Base-by-base conservation (phyloP, 2,113 vertebrate species). In the Upupa epops region DNA sequence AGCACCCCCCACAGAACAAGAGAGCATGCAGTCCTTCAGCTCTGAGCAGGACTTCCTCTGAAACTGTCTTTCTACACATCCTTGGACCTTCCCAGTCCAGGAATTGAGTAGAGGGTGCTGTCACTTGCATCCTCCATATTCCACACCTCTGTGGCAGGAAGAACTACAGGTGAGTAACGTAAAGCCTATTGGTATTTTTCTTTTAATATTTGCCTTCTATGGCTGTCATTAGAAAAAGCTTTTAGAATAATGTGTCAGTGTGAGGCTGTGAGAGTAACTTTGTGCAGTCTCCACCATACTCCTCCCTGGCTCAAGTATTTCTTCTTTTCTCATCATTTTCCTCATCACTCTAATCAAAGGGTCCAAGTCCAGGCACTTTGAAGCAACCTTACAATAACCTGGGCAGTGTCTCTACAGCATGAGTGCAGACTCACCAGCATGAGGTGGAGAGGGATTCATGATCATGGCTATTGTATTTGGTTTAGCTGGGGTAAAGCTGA, bases 1-100 rank as follows among this genome's bases (percentile, higher is more conserved):
- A 92, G 82, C 64, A 92, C 70, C 87, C 89, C 89, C 73, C 71
- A 75, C 54, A 36, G 65, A 78, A 90, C 8, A 66, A 45, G 42
- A 29, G 71, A 93, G 81, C 8, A 25, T 63, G 83, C 11, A 26
- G 29, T n/a, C 51, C 61, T 69, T 76, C 70, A 61, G 65, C 80
- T 90, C 58, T 2, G 3, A 92, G 77, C 36, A 75, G 90, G 73
- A 88, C 76, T 60, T 84, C 83, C 52, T 72, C 59, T 64, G 49
- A 59, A 79, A 54, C 11, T 42, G 56, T 32, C 55, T 49, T 46
- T 69, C 68, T 68, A 78, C 52, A 21, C 40, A 8, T 20, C 28
- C 59, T 66, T 25, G 55, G 66, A 32, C 69, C 42, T 56, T 77
- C 40, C 69, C 11, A 36, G 29, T 19, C 22, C 29, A 75, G 36